Evolutionary conservation across 2,113 vertebrate species (phyloP).

Genomic region (Cyanoramphus novaezelandiae): DNA sequence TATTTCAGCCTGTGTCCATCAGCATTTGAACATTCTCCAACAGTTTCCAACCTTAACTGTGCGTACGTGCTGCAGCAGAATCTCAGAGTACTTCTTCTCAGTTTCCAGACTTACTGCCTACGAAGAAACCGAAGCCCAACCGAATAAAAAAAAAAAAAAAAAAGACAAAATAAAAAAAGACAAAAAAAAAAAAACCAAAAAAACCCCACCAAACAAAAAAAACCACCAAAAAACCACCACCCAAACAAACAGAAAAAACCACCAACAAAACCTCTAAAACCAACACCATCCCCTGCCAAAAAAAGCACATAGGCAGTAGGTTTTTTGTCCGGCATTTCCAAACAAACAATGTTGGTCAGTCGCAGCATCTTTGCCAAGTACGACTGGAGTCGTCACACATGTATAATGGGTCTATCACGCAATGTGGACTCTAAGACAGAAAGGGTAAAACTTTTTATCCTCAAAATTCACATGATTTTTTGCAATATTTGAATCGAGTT

Average conservation of each 20-base stretch:
- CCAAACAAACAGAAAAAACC: neutral
- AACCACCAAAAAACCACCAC: neutral
- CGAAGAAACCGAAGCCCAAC: neutral
- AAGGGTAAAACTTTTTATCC: neutral
- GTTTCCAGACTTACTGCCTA: neutral
- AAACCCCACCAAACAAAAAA: too few relatives aligned
- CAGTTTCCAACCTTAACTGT: neutral
- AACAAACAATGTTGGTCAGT: neutral
- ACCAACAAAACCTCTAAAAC: neutral
- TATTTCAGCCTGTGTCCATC: neutral
- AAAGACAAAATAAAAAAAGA: too few relatives aligned
- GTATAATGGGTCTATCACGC: neutral
- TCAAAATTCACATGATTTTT: neutral
- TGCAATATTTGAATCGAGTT: neutral
- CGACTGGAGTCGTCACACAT: neutral
- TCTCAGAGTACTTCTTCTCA: neutral
- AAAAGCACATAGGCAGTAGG: neutral
- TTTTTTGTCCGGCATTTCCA: neutral
- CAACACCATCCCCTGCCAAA: neutral
- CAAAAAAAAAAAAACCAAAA: too few relatives aligned
- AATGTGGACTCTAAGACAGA: neutral
- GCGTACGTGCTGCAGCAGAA: neutral
- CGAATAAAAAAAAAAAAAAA: neutral
- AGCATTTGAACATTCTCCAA: neutral
- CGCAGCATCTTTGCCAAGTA: neutral